Base-by-base conservation (phyloP, 1,140 invertebrate genomes). In the Harpegnathos saltator region DNA sequence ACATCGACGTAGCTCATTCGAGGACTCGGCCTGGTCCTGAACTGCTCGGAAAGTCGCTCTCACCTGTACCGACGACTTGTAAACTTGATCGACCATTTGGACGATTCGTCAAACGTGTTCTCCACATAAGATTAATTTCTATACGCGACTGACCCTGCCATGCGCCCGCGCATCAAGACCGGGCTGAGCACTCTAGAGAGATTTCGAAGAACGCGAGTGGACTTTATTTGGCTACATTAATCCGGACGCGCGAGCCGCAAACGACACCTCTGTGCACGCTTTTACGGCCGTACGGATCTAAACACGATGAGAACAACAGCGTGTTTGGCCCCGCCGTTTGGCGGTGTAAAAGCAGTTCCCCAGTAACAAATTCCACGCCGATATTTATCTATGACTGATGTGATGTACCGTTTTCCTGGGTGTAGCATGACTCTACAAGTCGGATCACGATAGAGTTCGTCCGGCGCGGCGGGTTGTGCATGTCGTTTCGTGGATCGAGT, bases 1-100 rank as follows among this genome's bases (percentile, higher is more conserved):
- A 69, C 17, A 69, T 80, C 54, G 61, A 77, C 48, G 48, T 77
- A 56, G 74, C 19, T 63, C 24, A 26, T 50, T 24, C 38, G 19
- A 44, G n/a, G 19, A 19, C 54, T 50, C 26, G 52, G n/a, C 11
- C 59, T 24, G 44, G 38, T 54, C 14, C 52, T 52, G 59, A 3
- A 75, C 48, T 7, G 14, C 58, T 63, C 3, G n/a, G 38, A 44
- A 63, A n/a, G 11, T 44, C 38, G 38, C 38, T 22, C 33, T 1
- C 62, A 1, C 19, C n/a, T n/a, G n/a, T 11, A 38, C 38, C 48
- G n/a, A 22, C 19, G n/a, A n/a, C 26, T 74, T 9, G 24, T 44
- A 74, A 74, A 26, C 29, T 24, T 62, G 29, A 22, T 50, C 38
- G 38, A 9, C 50, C 1, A 3, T 19, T 11, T 63, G 15, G 0